Evolutionary conservation across 1,140 invertebrate genomes (phyloP).

Genomic region (Hydropsyche tenuis): DNA sequence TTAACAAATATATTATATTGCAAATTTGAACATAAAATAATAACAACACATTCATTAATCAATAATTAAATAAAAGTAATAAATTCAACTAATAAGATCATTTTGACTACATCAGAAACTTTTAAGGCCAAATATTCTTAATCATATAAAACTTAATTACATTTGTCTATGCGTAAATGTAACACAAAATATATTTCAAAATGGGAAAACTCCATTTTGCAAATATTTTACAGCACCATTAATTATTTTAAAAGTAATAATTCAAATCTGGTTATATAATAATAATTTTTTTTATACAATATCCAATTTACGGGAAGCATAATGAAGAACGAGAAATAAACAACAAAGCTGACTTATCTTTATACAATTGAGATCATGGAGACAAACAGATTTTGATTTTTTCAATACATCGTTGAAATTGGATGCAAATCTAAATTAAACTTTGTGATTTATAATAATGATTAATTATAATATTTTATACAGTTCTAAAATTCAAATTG

Average conservation of each 20-base stretch:
- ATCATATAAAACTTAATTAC: conserved; percentile 18
- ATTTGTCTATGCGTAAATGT: conserved; percentile 21
- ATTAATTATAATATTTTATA: too few species aligned
- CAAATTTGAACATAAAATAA: conserved; percentile 36
- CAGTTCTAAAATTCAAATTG: too few species aligned
- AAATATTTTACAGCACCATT: conserved; percentile 40
- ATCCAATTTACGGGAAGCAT: background rate
- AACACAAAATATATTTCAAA: conserved; percentile 29
- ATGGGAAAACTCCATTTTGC: conserved; percentile 11
- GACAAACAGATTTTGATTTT: too few species aligned
- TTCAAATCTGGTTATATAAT: conserved; percentile 6
- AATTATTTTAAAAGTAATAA: conserved; percentile 31
- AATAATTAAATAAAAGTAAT: conserved; percentile 23
- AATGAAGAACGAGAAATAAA: background rate
- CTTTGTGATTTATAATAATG: too few species aligned
- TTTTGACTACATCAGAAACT: conserved; percentile 17
- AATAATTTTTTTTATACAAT: background rate
- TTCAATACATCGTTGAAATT: too few species aligned
- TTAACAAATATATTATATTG: conserved; percentile 32
- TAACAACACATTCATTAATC: conserved; percentile 30
- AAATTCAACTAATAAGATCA: conserved; percentile 40
- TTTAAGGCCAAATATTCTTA: conserved; percentile 33
- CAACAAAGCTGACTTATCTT: conserved; percentile 8
- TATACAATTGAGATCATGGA: conserved; percentile 21
- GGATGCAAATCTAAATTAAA: too few species aligned